A percentile compares a stretch with the other conserved stretches of the same genome.
These are phyloP conservation scores for Dromiciops gliroides DNA, from an alignment of 2,113 vertebrate species.

Conservation along the genomic window DNA sequence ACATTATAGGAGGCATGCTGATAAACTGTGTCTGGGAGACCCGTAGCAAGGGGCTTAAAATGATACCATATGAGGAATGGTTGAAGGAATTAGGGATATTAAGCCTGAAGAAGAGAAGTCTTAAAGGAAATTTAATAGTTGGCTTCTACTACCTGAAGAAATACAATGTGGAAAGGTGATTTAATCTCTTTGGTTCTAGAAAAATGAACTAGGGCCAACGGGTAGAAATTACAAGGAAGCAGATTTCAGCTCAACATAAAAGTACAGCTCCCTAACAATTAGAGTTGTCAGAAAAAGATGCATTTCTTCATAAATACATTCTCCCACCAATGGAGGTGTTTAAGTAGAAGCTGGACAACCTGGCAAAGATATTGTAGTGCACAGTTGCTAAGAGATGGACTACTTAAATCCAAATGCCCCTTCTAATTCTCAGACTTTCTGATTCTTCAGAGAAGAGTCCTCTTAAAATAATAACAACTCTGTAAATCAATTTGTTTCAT, in stretches of 20 bases:
- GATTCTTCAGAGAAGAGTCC: neutral
- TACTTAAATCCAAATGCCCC: neutral
- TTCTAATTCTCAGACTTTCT: neutral
- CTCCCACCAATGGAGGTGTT: neutral
- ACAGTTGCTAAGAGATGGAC: neutral
- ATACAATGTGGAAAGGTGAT: neutral
- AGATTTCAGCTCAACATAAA: neutral
- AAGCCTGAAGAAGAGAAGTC: neutral
- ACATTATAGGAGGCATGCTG: neutral
- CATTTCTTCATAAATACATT: neutral
- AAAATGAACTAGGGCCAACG: neutral
- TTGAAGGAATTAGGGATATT: neutral
- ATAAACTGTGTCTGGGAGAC: neutral
- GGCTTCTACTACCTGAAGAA: neutral
- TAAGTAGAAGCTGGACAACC: neutral
- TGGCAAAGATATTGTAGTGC: neutral
- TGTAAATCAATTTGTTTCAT: neutral
- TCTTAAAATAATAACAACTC: neutral
- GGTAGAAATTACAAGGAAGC: neutral
- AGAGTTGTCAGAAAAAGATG: neutral
- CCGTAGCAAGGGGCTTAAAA: neutral
- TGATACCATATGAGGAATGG: neutral
- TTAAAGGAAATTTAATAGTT: neutral
- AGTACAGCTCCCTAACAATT: neutral
- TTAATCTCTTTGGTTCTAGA: neutral